Conservation (phyloP, 2,113 vertebrate species). For the Coregonus clupeaformis region DNA sequence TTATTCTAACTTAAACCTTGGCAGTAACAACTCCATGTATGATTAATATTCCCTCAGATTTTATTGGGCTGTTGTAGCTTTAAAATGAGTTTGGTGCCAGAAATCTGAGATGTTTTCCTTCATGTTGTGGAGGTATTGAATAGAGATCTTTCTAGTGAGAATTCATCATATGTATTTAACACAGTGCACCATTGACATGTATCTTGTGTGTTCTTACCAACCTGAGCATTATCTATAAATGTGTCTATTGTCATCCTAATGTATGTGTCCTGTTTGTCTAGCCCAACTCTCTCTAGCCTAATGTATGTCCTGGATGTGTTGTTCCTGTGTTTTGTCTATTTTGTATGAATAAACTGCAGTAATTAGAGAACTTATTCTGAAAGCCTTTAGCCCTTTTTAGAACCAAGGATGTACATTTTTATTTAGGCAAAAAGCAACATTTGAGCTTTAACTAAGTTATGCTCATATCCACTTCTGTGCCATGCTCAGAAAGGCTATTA, state of each 20-base stretch:
- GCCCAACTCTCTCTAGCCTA: neutral
- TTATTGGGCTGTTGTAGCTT: neutral
- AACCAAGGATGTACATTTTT: no score
- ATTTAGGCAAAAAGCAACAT: no score
- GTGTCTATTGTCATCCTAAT: slow-evolving; percentile 1
- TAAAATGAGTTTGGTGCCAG: neutral
- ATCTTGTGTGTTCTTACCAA: neutral
- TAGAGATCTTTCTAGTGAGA: neutral
- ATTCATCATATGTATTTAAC: neutral
- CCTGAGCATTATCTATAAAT: neutral
- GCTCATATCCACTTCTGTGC: no score
- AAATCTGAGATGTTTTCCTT: no score
- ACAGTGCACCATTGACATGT: neutral
- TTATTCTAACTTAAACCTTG: neutral
- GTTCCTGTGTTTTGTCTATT: neutral
- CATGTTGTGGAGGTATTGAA: neutral
- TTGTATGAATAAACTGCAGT: no score
- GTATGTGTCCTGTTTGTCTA: neutral
- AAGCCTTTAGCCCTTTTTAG: no score
- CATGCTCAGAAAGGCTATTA: no score
- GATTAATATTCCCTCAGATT: neutral
- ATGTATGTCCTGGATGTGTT: neutral
- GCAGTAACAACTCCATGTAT: neutral
- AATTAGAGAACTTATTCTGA: no score
- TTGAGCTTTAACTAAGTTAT: no score